Evolutionary conservation across 2,797 vertebrate genomes (phyloP), one percentile per base, ranked within the genome.

Genomic region (Cyclopterus lumpus): DNA sequence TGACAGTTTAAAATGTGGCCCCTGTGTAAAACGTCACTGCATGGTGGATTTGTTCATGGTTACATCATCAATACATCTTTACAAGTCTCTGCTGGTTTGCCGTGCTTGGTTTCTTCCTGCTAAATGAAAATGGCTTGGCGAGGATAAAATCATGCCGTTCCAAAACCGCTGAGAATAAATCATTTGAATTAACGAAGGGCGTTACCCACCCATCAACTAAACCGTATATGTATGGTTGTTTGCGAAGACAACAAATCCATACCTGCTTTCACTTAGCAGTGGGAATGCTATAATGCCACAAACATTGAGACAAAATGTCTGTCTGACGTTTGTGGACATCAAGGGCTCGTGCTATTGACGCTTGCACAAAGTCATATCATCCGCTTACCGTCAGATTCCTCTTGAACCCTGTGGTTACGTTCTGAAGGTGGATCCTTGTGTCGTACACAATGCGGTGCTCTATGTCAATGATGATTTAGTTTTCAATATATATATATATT

Each of bases 381-480:
- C 62, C 2, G 22, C 57, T 83, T 28, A 40, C 49, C 28, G 54
- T 80, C 75, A 73, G 60, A 58, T 59, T 66, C 74, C 59, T 71
- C 68, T 57, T 40, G 62, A 73, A 86, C 77, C 71, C 44, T 83
- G 82, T 89, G 72, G 75, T 88, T 77, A 73, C 16, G 34, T 76
- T 86, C 73, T 63, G 64, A 88, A 70, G 51, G 67, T 82, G 82
- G 77, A 67, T 54, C 20, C 10, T 75, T 79, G 84, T 91, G 85
- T 77, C 63, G 7, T 63, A 81, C 70, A 81, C 36, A 68, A 82
- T 88, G 80, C 40, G 63, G 80, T 86, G 90, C 81, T 85, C 40
- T 82, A 77, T 69, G 79, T 86, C 66, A 75, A 65, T 48, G 54
- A 67, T 70, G 48, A 42, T 74, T 70, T 60, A 36, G 32, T 44